Base-by-base conservation (phyloP, 2,888 invertebrate genomes). In the Himalopsyche anomala region DNA sequence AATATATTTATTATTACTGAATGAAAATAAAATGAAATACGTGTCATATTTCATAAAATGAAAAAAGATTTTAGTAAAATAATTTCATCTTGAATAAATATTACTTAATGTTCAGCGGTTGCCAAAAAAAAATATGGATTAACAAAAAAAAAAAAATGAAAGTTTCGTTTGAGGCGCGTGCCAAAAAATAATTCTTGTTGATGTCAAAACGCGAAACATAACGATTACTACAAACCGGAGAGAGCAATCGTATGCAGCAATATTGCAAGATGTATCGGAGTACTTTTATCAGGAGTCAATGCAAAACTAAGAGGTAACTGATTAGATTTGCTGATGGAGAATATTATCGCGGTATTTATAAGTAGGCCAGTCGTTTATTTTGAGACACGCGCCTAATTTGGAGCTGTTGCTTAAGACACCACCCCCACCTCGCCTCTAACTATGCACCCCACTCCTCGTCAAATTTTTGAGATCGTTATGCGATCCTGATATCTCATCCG, bases 121-220 rank as follows among this genome's bases (percentile, higher is more conserved):
- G 74, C 74, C 74, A 74, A 74, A 74, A 92, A 93, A 92, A 93
- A 93, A 91, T 90, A 45, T 91, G 74, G 5, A 74, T 74, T 38
- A 11, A 28, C 11, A n/a, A 62, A 62, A 62, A 62, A n/a, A 62
- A 62, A 62, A 69, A 69, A 69, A 69, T 4, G 19, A 9, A 36
- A 74, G 36, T 4, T 74, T 5, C 36, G 36, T 28, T 74, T 36
- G 74, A 74, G 74, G 12, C 36, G 28, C 74, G 36, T 74, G 74
- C 74, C 74, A 74, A 74, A 28, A 74, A 74, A 74, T 74, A 74
- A 74, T 74, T 74, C 74, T 6, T 74, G 36, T 74, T 36, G 74
- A 74, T 74, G 74, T 36, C 74, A 74, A 74, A 74, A 36, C 74
- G 74, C 74, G 74, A 74, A 74, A 74, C 74, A 36, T 74, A 74